Base-by-base conservation (phyloP, 92 coral and sea anemone species). In the Diadumene lineata region DNA sequence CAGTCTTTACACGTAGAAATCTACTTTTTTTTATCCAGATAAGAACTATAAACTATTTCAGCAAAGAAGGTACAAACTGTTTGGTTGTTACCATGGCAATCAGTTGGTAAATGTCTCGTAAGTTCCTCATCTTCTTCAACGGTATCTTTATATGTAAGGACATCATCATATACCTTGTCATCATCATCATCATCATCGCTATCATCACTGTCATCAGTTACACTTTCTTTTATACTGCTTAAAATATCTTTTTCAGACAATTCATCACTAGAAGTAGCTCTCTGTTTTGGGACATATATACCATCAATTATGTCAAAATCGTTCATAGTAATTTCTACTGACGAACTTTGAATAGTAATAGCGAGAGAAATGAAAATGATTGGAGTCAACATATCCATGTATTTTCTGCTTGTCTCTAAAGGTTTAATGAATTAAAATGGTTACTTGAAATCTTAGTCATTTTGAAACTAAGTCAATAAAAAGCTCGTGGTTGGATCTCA, bases 271-370 rank as follows among this genome's bases (percentile, higher is more conserved):
- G 33, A 60, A n/a, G n/a, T n/a, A n/a, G 43, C 64, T 28, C 53
- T 69, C 23, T 78, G 76, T 60, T 50, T 81, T 0, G 64, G 70
- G 27, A 86, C 84, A 44, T 34, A 44, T 32, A 87, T 87, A 0
- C 92, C 92, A 44, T 87, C 92, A n/a, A 87, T 79, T 0, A 79
- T 65, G 31, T 78, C 85, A 83, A 44, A 87, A 26, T 83, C 85
- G 15, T 82, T 71, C 21, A 66, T 85, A 8, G 77, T 56, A 1
- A 60, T 29, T 7, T 64, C 67, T 0, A 72, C 17, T 60, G 81
- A 83, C 9, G 87, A 68, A 50, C 75, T 69, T 18, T 27, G 31
- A 13, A 29, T 15, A 64, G 73, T 4, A 27, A 58, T 0, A 13
- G 31, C 10, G 38, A 68, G 38, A 75, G 46, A 17, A 50, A 89